Evolutionary conservation across 2,113 vertebrate genomes (phyloP).

Genomic region (Sinosuthora webbiana): DNA sequence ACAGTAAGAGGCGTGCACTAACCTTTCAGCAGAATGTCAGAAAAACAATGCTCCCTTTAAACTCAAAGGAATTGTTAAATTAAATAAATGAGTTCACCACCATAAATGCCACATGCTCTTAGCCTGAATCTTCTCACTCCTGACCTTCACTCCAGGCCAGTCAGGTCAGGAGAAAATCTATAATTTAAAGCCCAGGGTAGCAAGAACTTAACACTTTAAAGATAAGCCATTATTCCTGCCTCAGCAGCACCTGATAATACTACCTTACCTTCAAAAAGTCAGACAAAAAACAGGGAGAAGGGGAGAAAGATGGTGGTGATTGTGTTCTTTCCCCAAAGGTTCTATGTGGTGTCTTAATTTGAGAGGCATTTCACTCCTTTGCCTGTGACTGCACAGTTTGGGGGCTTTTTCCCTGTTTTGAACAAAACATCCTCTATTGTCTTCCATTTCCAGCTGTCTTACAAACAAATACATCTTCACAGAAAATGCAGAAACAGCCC

Average conservation of each 20-base stretch:
- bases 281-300: background rate
- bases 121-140: background rate
- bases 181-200: background rate
- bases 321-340: accelerated
- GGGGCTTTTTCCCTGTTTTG: background rate
- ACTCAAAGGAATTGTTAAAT: background rate
- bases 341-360: background rate
- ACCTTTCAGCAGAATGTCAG: background rate
- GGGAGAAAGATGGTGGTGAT: background rate
- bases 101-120: background rate
- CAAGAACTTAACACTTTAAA: background rate
- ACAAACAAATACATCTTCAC: background rate
- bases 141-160: background rate
- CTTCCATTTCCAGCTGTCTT: background rate
- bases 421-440: background rate
- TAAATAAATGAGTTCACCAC: background rate
- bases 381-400: background rate
- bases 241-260: background rate
- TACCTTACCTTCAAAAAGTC: background rate
- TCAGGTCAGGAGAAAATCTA: background rate
- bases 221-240: background rate
- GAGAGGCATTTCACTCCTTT: background rate
- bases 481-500: background rate
- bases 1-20: background rate
- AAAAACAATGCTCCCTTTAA: background rate